These are phyloP conservation scores for Hylaeus anthracinus DNA, from an alignment of 1,140 invertebrate species.

Conservation along the genomic window DNA sequence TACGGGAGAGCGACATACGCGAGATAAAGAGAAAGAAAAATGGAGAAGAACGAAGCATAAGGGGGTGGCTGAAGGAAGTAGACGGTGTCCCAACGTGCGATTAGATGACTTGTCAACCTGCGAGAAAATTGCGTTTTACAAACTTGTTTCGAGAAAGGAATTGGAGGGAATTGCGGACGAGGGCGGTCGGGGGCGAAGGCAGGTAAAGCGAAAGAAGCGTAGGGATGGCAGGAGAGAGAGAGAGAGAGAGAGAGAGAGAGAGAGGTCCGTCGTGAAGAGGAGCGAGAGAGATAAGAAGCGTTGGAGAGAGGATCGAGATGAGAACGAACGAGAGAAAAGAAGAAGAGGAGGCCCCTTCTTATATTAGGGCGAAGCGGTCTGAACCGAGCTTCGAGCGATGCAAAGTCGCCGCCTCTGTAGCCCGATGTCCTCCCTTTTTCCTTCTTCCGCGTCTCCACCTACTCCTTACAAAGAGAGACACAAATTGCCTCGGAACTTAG, in stretches of 20 bases:
- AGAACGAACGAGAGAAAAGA: slow-evolving; percentile 65
- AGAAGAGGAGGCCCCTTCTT: slow-evolving; percentile 56
- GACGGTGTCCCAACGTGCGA: slow-evolving; percentile 65
- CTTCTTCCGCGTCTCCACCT: slow-evolving; percentile 59
- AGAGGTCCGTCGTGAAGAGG: slow-evolving; percentile 48
- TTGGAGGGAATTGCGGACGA: slow-evolving; percentile 75
- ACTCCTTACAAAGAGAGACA: slow-evolving; percentile 79
- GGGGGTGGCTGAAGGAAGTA: not conserved
- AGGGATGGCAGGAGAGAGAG: slow-evolving; percentile 38
- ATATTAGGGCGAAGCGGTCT: slow-evolving; percentile 67
- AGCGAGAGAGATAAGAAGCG: slow-evolving; percentile 38
- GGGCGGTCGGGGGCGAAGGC: slow-evolving; percentile 45
- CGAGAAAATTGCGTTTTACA: slow-evolving; percentile 79
- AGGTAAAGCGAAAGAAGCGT: slow-evolving; percentile 54
- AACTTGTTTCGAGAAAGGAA: slow-evolving; percentile 80
- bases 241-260: slow-evolving; percentile 55
- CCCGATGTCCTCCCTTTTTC: slow-evolving; percentile 34
- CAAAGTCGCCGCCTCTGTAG: slow-evolving; percentile 70
- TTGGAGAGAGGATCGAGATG: slow-evolving; percentile 58
- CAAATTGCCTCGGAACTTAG: slow-evolving; percentile 80
- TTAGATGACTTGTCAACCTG: slow-evolving; percentile 79
- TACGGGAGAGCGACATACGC: slow-evolving; percentile 27
- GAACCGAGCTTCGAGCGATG: slow-evolving; percentile 73
- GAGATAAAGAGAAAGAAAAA: slow-evolving; percentile 20
- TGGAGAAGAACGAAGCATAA: slow-evolving; percentile 15